Base-by-base conservation (phyloP, 2,888 invertebrate genomes). In the Trichopria drosophilae region DNA sequence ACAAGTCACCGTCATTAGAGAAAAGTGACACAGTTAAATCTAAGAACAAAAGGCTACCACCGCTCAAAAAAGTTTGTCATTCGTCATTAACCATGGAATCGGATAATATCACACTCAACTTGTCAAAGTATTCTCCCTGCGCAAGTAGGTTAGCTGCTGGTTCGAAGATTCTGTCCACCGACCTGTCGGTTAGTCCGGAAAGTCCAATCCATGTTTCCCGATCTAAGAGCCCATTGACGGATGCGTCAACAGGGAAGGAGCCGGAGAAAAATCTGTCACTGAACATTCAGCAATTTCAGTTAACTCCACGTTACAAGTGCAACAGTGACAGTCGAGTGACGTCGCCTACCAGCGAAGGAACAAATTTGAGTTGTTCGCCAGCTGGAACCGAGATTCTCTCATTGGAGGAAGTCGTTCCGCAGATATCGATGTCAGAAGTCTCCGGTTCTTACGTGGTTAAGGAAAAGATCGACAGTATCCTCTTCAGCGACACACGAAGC, bases 81-180 rank as follows among this genome's bases (percentile, higher is more conserved):
- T 68, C 74, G 2, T 69, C 72, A 3, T 53, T 73, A 28, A 65
- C 70, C 3, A 67, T 71, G 24, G 72, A 70, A 10, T 57, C 69
- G 1, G 23, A 9, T 7, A 43, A 29, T 19, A 67, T 70, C 26
- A 65, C 64, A 15, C 61, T 72, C 19, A 73, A 71, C 43, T 35
- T 73, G 42, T 71, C 73, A n/a, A 74, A 74, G 54, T 74, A 73
- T 50, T 75, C 75, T 18, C 74, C 75, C 1, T 74, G 74, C 46
- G 74, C 75, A 4, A 72, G 72, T 44, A 62, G 75, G 19, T 57
- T 75, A 9, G 74, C 74, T 1, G 72, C 75, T 1, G 69, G 73
- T 44, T 73, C 75, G 6, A 74, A 73, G 47, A 74, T 73, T 36
- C 58, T 75, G 2, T 66, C 72, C 3, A 68, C 58, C 24, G 71